Evolutionary conservation across 2,797 vertebrate genomes (phyloP).

Genomic region (Trichosurus vulpecula): DNA sequence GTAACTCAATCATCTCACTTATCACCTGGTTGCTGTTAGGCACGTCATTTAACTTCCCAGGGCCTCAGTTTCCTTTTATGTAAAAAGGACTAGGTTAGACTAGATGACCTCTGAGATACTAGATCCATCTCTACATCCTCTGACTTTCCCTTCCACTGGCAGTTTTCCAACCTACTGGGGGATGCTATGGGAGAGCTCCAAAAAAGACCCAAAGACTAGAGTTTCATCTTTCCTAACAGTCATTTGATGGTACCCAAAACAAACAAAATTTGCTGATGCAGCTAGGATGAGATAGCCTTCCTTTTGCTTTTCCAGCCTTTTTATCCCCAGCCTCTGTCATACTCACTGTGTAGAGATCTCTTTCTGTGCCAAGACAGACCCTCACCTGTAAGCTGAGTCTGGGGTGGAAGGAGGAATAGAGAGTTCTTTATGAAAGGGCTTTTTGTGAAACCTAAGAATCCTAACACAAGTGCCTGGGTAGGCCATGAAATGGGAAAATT

Average conservation of each 20-base stretch:
- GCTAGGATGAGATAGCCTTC: background rate
- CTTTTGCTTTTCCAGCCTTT: background rate
- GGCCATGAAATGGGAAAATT: background rate
- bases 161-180: background rate
- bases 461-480: background rate
- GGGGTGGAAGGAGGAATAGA: background rate
- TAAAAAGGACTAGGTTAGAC: background rate
- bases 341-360: background rate
- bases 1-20: background rate
- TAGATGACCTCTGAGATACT: background rate
- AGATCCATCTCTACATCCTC: background rate
- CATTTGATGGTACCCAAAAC: background rate
- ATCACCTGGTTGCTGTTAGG: background rate
- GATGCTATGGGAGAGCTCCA: background rate
- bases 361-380: background rate
- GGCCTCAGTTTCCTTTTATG: background rate
- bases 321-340: background rate
- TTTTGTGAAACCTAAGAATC: background rate
- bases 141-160: background rate
- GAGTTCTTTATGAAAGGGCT: background rate
- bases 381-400: rapidly evolving
- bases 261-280: background rate
- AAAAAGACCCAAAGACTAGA: too few species aligned
- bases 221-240: rapidly evolving
- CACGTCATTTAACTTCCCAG: background rate